Percentiles rank a stretch among this genome's conserved stretches.
These are phyloP conservation scores for Eudyptes chrysolophus DNA, from an alignment of 2,113 vertebrate genomes.

Conservation along the genomic window DNA sequence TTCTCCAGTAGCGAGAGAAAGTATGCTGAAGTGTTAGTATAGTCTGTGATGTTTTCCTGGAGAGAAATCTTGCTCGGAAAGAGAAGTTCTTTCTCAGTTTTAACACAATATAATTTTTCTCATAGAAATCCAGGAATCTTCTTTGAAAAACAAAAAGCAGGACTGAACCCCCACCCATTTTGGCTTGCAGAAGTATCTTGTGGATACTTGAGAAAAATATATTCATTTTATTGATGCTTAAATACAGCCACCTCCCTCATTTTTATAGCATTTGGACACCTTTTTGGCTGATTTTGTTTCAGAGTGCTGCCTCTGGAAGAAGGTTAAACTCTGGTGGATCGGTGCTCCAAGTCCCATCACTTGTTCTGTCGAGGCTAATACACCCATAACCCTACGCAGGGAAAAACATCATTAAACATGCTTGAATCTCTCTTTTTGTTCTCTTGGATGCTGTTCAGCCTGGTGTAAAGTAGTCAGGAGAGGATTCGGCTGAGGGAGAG, in stretches of 20 bases:
- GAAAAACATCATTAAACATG: neutral
- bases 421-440: neutral
- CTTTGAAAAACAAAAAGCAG: constrained; percentile 46
- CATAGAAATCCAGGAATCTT: constrained; percentile 47
- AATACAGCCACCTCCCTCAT: neutral
- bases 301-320: neutral
- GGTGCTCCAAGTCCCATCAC: neutral
- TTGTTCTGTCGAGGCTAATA: neutral
- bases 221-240: neutral
- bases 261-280: constrained; percentile 43
- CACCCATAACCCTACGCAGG: neutral
- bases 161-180: neutral
- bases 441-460: neutral
- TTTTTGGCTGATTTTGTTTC: constrained; percentile 19
- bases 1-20: neutral
- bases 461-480: neutral
- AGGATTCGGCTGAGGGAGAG: neutral
- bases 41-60: constrained; percentile 42
- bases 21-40: neutral
- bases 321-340: neutral
- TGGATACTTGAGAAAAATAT: constrained; percentile 16
- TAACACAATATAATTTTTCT: constrained; percentile 62
- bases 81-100: constrained; percentile 22
- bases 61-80: constrained; percentile 35
- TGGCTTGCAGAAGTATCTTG: constrained; percentile 1